Base-by-base conservation (phyloP, 1,140 invertebrate genomes). In the Phymorhynchus buccinoides region DNA sequence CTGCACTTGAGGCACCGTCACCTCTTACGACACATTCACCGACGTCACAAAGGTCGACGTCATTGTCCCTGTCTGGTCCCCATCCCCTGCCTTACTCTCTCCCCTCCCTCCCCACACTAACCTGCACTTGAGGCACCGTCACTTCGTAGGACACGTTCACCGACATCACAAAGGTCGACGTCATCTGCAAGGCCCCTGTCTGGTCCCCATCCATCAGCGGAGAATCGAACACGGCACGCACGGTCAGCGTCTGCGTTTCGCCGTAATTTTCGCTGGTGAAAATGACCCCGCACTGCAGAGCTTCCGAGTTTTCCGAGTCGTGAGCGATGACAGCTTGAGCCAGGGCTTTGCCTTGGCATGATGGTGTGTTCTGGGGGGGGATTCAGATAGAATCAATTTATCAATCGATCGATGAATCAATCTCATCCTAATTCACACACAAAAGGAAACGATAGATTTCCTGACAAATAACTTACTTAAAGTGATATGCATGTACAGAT, bases 211-310 rank as follows among this genome's bases (percentile, higher is more conserved):
- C 89, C 86, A 78, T 85, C 37, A 83, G 39, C 7, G 87, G 52
- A 1, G 84, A 83, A 66, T 90, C 89, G 32, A 87, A 22, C 27
- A 87, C 86, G 30, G 89, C 89, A 80, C 84, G 80, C 3, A 90
- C 86, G 12, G 56, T 22, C 32, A 90, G 39, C 22, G 35, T 30
- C 56, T 86, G 86, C 14, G 52, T 42, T 22, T 41, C 35, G 39
- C 73, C 42, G 88, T 87, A 88, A 86, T 90, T 90, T 0, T 44
- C 52, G 56, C 87, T 86, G 62, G 86, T 89, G 62, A 90, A 71
- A 3, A 18, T 18, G 1, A 89, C 78, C 12, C 84, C 87, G 85
- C 89, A 90, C 30, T 85, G 16, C 6, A 71, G 39, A 42, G 37
- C n/a, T 1, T 71, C 41, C 3, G 75, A 7, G 6, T 44, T 62